Base-by-base conservation (phyloP, 2,113 vertebrate species). In the Lophochroa leadbeateri region DNA sequence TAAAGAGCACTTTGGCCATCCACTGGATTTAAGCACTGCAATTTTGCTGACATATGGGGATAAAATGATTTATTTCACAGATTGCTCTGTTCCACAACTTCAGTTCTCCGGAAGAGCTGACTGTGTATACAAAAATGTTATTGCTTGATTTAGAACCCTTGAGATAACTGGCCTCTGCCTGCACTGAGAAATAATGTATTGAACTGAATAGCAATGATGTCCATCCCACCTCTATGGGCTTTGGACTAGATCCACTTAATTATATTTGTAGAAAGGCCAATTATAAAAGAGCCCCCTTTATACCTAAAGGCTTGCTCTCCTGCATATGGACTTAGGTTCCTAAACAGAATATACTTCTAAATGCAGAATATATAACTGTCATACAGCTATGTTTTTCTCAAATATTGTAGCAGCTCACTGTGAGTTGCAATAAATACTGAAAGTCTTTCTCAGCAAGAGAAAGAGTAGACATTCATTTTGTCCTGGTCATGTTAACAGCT, bases 221-320 rank as follows among this genome's bases (percentile, higher is more conserved):
- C 18, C 4, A 2, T 27, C 23, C 49, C 46, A 53, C 57, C 16
- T 78, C 0, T 72, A 16, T 5, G 2, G 28, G 5, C 25, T 78
- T 74, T 82, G 50, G 18, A 37, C 24, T 69, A 43, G 35, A n/a
- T 72, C 11, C 15, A 35, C 58, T 57, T 80, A 39, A 39, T 82
- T 67, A 29, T n/a, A 19, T 60, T 53, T 88, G 3, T 53, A 60
- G 49, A 61, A 86, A 25, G 10, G 5, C 13, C 67, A 20, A 61
- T 85, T 70, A 29, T 18, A 53, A 82, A 85, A 28, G 11, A 46
- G 8, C 13, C 28, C 75, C 17, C 5, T 50, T 8, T n/a, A 37
- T 46, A 29, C n/a, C 28, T 88, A 33, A 79, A 58, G 33, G 6
- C 17, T 9, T 72, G 8, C 7, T 71, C 5, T 83, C 28, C 53